Evolutionary conservation across 2,113 vertebrate species (phyloP), one percentile per base, ranked within the genome.

Genomic region (Anseranas semipalmata): DNA sequence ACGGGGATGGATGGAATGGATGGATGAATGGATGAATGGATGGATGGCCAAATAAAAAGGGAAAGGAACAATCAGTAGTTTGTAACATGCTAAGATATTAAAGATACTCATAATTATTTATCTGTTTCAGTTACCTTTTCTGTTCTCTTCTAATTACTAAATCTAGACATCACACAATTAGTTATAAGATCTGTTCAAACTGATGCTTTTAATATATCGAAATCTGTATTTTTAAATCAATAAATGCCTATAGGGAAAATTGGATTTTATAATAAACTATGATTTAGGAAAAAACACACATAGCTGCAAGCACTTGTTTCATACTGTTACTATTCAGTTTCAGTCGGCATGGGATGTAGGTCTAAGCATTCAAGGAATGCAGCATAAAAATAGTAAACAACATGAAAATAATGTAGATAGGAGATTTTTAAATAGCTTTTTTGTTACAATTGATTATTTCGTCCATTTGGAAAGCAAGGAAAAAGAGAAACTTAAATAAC

Each of bases 1-100:
- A 95, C 7, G 1, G 81, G 77, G 53, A 96, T 96, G 95, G 79
- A 87, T 94, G 96, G 75, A 85, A 81, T 84, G 93, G 74, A 95
- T 91, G 94, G 53, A 93, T 94, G 85, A 37, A 85, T 73, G 48
- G 22, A 73, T 53, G 70, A 30, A 53, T 45, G 74, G 58, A 93
- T 73, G 73, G 79, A 97, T 97, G 92, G 37, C 92, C 96, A 96
- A 97, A 96, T 97, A 96, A 95, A 97, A 93, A 96, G 91, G 96
- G 95, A 96, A 96, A 96, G 95, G 91, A 93, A 96, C 81, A 95
- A 96, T 96, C 96, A 96, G 95, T 97, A 94, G 55, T 87, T 97
- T 97, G 96, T 90, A 95, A 89, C 39, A 92, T 32, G 71, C 92
- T 87, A 92, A 68, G 50, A 46, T 95, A 93, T n/a, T 95, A 95